Evolutionary conservation across 2,888 invertebrate species (phyloP), one percentile per base, ranked within the genome.

Genomic region (Dasypogon diadema): DNA sequence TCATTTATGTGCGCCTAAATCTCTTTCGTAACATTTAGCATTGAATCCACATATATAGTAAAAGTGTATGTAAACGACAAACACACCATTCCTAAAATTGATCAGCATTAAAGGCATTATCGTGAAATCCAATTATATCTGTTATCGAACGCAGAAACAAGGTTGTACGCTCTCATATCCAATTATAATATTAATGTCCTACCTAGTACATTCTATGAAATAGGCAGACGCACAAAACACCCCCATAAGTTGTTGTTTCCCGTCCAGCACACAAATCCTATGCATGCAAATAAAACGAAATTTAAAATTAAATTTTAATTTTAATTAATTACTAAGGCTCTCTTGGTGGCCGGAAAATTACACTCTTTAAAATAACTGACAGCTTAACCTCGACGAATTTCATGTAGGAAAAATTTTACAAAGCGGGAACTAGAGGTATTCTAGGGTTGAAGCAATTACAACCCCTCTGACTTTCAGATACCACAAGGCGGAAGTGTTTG

Each of bases 101-200:
- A 60, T 60, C 60, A 37, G 60, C 34, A 60, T 60, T 60, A 60
- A 60, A 37, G 42, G 60, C 37, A 60, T 60, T 60, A 60, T 60
- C 60, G 37, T 37, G 34, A 14, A 60, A 60, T 60, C 60, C 60
- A 60, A 60, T 60, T 60, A 60, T 60, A 37, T 60, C 37, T 60
- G 42, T 21, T 60, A 60, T 60, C 60, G 60, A 60, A 37, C 18
- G 60, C 37, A 37, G 37, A 60, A 42, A 37, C 60, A 60, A 34
- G 60, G 60, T 21, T 42, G 60, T 34, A 37, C 18, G 37, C 26
- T 60, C 60, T 60, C 60, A 60, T 60, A 60, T 60, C 60, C 60
- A 60, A 60, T 60, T 60, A 60, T 60, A 60, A 60, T 60, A 60
- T 60, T 60, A 60, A 60, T 60, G 60, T 60, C 37, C 60, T 37